A percentile compares a stretch with the other conserved stretches of the same genome.
Evolutionary conservation across 2,888 invertebrate genomes (phyloP).

Genomic region (Gonocerus acuteangulatus): DNA sequence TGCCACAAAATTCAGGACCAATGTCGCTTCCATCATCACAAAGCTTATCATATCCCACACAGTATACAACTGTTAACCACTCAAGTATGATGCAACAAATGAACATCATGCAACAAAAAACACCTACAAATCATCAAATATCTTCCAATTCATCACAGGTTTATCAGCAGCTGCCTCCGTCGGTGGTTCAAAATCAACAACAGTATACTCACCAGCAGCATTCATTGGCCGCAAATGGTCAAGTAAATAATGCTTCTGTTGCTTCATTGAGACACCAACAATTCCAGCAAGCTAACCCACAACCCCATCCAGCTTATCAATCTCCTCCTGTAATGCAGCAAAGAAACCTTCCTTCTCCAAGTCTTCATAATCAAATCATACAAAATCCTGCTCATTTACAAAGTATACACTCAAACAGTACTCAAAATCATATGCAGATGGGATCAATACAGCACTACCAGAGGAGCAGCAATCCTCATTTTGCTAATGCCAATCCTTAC

Average conservation of each 20-base stretch:
- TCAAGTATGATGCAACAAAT: constrained; percentile 16
- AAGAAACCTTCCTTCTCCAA: constrained; percentile 31
- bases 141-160: background rate
- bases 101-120: constrained; percentile 20
- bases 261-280: constrained; percentile 14
- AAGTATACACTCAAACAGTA: background rate
- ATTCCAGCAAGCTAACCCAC: background rate
- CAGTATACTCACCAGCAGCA: constrained; percentile 4
- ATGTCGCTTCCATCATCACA: constrained; percentile 20
- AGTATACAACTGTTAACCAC: constrained; percentile 1
- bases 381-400: constrained; percentile 1
- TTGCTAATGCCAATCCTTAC: background rate
- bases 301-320: constrained; percentile 16
- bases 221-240: background rate
- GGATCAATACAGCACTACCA: background rate
- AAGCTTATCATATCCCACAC: background rate
- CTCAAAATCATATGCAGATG: background rate
- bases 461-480: background rate
- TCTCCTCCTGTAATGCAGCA: constrained; percentile 29
- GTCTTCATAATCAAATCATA: constrained; percentile 27
- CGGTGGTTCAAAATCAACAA: background rate
- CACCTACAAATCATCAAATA: constrained; percentile 5
- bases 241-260: background rate
- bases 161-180: constrained; percentile 15
- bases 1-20: constrained; percentile 9